These are phyloP conservation scores for Monarcha castaneiventris DNA, from an alignment of 2,113 vertebrate species.

Conservation along the genomic window DNA sequence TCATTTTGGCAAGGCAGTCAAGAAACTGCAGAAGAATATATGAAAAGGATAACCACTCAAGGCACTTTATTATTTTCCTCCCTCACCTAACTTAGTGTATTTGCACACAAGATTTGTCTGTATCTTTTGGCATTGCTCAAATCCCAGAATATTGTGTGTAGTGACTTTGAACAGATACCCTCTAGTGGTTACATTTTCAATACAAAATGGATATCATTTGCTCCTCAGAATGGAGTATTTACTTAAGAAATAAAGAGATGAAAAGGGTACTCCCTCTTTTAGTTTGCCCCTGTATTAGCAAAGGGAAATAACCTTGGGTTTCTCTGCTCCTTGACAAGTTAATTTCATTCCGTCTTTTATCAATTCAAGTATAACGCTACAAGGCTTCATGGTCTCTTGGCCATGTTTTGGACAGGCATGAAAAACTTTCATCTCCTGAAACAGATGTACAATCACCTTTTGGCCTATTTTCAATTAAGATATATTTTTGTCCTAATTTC, in stretches of 20 bases:
- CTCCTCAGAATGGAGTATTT: conserved; percentile 18
- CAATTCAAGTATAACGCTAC: not conserved
- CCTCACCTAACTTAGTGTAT: not conserved
- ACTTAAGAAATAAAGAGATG: not conserved
- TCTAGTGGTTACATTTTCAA: conserved; percentile 64
- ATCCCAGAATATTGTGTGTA: not conserved
- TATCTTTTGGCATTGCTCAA: not conserved
- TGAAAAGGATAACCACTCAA: not conserved
- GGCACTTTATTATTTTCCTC: not conserved
- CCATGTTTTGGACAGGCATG: not conserved
- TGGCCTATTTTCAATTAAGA: not conserved
- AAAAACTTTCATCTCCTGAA: conserved; percentile 32
- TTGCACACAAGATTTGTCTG: not conserved
- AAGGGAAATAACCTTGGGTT: not conserved
- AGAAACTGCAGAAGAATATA: not conserved
- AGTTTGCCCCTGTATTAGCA: not conserved
- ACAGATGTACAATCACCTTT: not conserved
- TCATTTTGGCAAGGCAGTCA: not conserved
- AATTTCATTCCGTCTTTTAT: conserved; percentile 20
- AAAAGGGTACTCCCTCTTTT: not conserved
- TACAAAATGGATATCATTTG: not conserved
- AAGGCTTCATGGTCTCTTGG: not conserved
- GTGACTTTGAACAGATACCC: conserved; percentile 50
- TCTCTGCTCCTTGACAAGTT: not conserved
- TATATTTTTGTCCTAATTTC: not conserved